These are phyloP conservation scores for Andrena trimmerana DNA, from an alignment of 2,888 invertebrate genomes.

Conservation along the genomic window DNA sequence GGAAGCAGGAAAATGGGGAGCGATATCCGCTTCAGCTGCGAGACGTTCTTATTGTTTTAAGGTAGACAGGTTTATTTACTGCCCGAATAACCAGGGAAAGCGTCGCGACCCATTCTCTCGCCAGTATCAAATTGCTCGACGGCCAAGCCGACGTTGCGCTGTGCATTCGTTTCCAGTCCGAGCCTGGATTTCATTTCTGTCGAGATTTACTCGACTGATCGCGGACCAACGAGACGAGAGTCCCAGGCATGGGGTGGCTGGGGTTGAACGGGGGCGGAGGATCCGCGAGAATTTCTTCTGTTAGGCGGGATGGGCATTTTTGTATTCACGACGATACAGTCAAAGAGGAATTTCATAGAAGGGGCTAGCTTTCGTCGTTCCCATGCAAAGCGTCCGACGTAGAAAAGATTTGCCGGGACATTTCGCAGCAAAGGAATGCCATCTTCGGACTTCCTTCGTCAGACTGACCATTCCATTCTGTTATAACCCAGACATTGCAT, in stretches of 20 bases:
- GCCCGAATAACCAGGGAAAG: slow-evolving; percentile 79
- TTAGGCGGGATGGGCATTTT: slow-evolving; percentile 14
- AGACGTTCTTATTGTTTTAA: slow-evolving; percentile 81
- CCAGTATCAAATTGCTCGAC: slow-evolving; percentile 69
- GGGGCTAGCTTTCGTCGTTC: slow-evolving; percentile 32
- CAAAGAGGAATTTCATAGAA: slow-evolving; percentile 35
- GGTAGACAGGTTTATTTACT: slow-evolving; percentile 83
- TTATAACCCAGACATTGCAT: slow-evolving; percentile 36
- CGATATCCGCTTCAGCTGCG: slow-evolving; percentile 71
- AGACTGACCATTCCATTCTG: slow-evolving; percentile 28
- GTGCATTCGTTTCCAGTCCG: slow-evolving; percentile 59
- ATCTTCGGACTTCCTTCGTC: not conserved
- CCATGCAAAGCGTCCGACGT: slow-evolving; percentile 39
- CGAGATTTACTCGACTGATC: slow-evolving; percentile 64
- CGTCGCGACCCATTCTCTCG: slow-evolving; percentile 47
- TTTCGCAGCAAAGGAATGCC: slow-evolving; percentile 29
- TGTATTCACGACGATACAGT: slow-evolving; percentile 20
- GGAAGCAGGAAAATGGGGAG: slow-evolving; percentile 51
- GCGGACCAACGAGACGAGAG: not conserved
- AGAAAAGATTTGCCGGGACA: slow-evolving; percentile 40
- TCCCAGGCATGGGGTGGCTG: not conserved
- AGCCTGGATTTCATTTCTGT: slow-evolving; percentile 56
- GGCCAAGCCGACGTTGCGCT: slow-evolving; percentile 57
- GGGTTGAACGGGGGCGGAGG: not conserved
- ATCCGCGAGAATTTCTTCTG: slow-evolving; percentile 42